These are phyloP conservation scores for Anguilla obscura DNA, from an alignment of 2,797 vertebrate genomes.

Conservation along the genomic window DNA sequence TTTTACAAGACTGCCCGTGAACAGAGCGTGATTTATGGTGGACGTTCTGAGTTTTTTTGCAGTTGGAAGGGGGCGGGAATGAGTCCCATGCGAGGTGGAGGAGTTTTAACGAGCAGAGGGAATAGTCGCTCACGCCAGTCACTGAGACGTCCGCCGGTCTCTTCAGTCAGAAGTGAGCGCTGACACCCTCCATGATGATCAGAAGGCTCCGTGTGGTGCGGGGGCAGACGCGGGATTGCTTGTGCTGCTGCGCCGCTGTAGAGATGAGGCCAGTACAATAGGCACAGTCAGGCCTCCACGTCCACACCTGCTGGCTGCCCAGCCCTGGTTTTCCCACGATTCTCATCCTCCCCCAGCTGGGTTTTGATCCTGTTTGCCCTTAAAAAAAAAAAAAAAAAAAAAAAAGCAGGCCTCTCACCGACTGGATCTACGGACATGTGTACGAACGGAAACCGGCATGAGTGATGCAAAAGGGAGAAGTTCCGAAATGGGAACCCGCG, in stretches of 20 bases:
- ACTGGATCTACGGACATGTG: not conserved
- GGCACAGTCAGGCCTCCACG: not conserved
- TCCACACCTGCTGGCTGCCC: not conserved
- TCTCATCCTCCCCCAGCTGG: not conserved
- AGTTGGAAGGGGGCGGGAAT: conserved; percentile 35
- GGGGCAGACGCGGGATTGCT: conserved; percentile 33
- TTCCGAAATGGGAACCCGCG: not conserved
- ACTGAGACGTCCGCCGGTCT: conserved; percentile 23
- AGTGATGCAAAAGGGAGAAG: not conserved
- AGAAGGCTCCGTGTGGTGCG: conserved; percentile 28
- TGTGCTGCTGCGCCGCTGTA: conserved; percentile 19
- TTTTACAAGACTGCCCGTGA: not conserved
- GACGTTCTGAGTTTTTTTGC: conserved; percentile 25
- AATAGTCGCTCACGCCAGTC: conserved; percentile 35
- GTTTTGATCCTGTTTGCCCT: not conserved
- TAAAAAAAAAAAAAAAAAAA: not conserved
- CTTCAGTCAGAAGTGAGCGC: conserved; percentile 29
- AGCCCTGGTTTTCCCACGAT: not conserved
- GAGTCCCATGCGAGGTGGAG: conserved; percentile 39
- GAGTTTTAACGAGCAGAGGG: conserved; percentile 39
- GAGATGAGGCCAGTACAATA: not conserved
- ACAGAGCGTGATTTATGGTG: conserved; percentile 28
- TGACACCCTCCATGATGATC: conserved; percentile 36
- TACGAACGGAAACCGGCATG: not conserved
- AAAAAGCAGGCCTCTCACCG: not conserved